Evolutionary conservation across 2,113 vertebrate genomes (phyloP).

Genomic region (chimpanzee (Pan troglodytes)): NHGRI_mPanTro3-v2.1_pri NC_072410.2:53164001-53164500

Average conservation of each 20-base stretch:
- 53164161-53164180: conserved; percentile 2
- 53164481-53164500: conserved; percentile 37
- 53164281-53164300: conserved; percentile 31
- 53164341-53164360: not conserved
- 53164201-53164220: not conserved
- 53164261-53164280: not conserved
- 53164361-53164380: not conserved
- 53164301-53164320: not conserved
- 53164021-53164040: not conserved
- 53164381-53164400: not conserved
- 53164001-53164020: not conserved
- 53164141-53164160: not conserved
- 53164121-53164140: not conserved
- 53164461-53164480: not conserved
- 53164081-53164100: not conserved
- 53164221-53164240: not conserved
- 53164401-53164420: not conserved
- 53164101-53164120: not conserved
- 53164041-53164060: not conserved
- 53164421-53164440: conserved; percentile 38
- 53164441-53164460: conserved; percentile 54
- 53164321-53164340: not conserved
- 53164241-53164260: not conserved
- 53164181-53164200: not conserved
- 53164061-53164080: not conserved